Evolutionary conservation across 2,797 vertebrate genomes (phyloP).

Genomic region (Limosa lapponica): DNA sequence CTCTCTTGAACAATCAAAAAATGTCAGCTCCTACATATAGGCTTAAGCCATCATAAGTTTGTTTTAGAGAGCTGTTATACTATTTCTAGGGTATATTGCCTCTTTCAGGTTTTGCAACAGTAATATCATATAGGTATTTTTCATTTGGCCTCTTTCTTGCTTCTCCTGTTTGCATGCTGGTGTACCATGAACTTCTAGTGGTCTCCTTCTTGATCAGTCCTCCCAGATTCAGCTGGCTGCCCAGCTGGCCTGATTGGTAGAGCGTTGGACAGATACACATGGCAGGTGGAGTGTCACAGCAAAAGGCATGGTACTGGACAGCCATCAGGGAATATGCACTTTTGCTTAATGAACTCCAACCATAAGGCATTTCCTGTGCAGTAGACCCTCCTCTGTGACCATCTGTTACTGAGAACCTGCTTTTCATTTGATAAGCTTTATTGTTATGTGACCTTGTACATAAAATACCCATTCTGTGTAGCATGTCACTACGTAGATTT

Average conservation of each 20-base stretch:
- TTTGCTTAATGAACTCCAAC: neutral
- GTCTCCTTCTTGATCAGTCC: neutral
- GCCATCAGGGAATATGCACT: neutral
- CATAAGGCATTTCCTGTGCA: neutral
- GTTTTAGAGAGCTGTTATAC: neutral
- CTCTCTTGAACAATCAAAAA: neutral
- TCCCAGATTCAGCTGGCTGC: neutral
- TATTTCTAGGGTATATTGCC: neutral
- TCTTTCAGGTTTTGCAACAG: neutral
- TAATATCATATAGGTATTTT: neutral
- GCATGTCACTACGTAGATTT: neutral
- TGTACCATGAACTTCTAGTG: neutral
- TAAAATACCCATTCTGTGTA: neutral
- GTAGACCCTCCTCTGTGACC: neutral
- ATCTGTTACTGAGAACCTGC: neutral
- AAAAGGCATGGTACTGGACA: neutral
- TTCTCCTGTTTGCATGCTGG: neutral
- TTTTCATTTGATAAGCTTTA: neutral
- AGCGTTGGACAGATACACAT: rapidly evolving
- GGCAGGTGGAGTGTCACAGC: neutral
- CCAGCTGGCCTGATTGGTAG: neutral
- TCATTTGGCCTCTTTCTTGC: neutral
- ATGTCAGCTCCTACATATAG: neutral
- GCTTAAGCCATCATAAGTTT: neutral
- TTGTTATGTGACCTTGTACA: neutral